Base-by-base conservation (phyloP, 2,888 invertebrate genomes). In the Exephanes ischioxanthus region DNA sequence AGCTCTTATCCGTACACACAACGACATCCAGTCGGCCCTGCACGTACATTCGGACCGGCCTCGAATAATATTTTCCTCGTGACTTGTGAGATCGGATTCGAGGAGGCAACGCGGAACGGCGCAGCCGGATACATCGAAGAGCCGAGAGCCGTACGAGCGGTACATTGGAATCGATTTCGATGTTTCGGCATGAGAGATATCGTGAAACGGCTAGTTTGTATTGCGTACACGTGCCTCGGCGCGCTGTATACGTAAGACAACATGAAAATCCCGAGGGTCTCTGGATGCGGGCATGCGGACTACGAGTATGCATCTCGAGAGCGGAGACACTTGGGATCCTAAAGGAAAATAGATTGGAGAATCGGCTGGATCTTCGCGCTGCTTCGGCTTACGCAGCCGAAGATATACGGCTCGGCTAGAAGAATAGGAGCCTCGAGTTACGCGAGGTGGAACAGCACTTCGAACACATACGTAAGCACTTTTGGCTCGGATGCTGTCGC, bases 21-120 rank as follows among this genome's bases (percentile, higher is more conserved):
- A 37, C 41, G 41, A 11, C 76, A 41, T 51, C 53, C n/a, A 53
- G 51, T 66, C 58, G 30, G 22, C n/a, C 61, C 26, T 22, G 11
- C 26, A 14, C 26, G 26, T 58, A 58, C 22, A 53, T 19, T 78
- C 78, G 58, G 75, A 66, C 71, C 67, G 72, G 45, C 14, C 75
- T 89, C 87, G 87, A 90, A 91, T 90, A 91, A 91, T 89, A 91
- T 90, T 91, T 91, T 89, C 84, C 77, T 85, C 86, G 70, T 76
- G 80, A 87, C 85, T 48, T 84, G 58, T 82, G 70, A 77, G 79
- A 85, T 81, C 81, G 58, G 26, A 77, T 76, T 76, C 86, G 72
- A 76, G 75, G 80, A 76, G 26, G 58, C 26, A 58, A 58, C 58
- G 58, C 58, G 22, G 45, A 48, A 58, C 11, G 26, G 11, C 58